Evolutionary conservation across 2,113 vertebrate species (phyloP), one percentile per base, ranked within the genome.

Genomic region (Mus spicilegus): DNA sequence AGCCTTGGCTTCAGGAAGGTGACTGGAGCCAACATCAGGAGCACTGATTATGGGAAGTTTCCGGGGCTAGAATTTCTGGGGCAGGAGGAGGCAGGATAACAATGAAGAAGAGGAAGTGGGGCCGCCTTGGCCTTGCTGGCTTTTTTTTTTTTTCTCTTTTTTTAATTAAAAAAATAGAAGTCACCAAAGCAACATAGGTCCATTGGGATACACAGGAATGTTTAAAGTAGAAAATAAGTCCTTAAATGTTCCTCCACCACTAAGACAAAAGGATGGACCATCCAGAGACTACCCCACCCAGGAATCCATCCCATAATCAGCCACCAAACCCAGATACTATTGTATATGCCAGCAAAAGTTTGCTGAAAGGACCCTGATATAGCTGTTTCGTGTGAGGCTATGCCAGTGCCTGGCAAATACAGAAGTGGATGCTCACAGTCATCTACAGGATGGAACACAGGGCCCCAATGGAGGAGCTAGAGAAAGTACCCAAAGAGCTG

Each of bases 171-270:
- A 39, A 39, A 39, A 69, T 36, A 36, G 22, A 61, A 76, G 73
- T 63, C 36, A 87, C 69, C 75, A 96, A 95, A 90, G 46, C 85
- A 89, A 22, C 65, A 42, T 36, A 92, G 46, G 14, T n/a, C 75
- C 96, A 24, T 3, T 67, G 70, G 86, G 91, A 90, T 95, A 92
- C 33, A 65, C 42, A 87, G 76, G 86, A 91, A 96, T 92, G 46
- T 95, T 93, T 95, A 82, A 94, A 85, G 72, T 65, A 96, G 96
- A 91, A 96, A 96, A 88, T 87, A 91, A 96, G 80, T 93, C 85
- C 85, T 26, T 95, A 89, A 65, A 82, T 70, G 80, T 39, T 90
- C 72, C 95, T 65, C 96, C 96, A 69, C 96, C 96, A 42, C 42
- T 42, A 42, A 42, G 42, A 42, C 42, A 42, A 42, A 42, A 42